Evolutionary conservation across 1,140 invertebrate genomes (phyloP).

Genomic region (Harpegnathos saltator): DNA sequence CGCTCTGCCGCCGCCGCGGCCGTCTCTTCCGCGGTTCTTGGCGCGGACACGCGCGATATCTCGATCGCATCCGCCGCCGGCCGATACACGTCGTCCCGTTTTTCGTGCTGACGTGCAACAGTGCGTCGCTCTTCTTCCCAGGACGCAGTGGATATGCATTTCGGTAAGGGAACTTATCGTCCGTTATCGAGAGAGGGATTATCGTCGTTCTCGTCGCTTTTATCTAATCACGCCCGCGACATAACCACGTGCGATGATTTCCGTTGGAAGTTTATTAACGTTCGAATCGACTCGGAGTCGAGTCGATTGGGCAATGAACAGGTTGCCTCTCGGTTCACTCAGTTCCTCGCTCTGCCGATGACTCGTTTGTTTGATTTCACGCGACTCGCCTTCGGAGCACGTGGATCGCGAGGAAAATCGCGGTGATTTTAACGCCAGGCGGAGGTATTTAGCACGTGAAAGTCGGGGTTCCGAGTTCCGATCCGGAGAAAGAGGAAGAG

Average conservation of each 20-base stretch:
- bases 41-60: conserved; percentile 23
- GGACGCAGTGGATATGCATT: conserved; percentile 67
- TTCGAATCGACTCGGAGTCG: no score
- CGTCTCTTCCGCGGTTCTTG: conserved; percentile 18
- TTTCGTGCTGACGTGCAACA: conserved; percentile 28
- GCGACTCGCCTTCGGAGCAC: no score
- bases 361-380: no score
- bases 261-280: no score
- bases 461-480: conserved; percentile 41
- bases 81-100: background rate
- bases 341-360: no score
- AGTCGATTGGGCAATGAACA: no score
- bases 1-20: no score
- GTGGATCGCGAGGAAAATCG: background rate
- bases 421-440: background rate
- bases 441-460: conserved; percentile 49
- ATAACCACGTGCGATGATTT: no score
- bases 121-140: conserved; percentile 2
- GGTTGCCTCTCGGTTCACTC: no score
- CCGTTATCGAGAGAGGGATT: background rate
- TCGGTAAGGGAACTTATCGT: conserved; percentile 59
- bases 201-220: no score
- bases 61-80: background rate
- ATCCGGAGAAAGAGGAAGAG: no score
- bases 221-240: no score